phyloP scores from a whole-genome alignment of 2,888 invertebrate species.

The Cheilosia grossa region DNA sequence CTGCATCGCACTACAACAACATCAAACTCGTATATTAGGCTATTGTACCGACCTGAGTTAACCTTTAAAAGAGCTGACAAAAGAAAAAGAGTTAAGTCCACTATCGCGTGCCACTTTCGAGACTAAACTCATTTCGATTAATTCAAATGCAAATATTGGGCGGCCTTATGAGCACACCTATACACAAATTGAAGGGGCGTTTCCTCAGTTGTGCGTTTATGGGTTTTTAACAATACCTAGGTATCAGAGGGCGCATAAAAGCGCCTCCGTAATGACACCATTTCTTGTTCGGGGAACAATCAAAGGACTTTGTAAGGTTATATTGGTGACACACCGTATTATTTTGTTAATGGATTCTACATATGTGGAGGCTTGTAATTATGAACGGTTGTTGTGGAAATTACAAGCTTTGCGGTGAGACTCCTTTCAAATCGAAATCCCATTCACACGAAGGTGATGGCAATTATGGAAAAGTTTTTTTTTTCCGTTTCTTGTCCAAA shows the following conservation, averaged over 20 bases:
- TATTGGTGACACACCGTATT: slow-evolving; percentile 37
- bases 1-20: background rate
- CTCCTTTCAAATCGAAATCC: background rate
- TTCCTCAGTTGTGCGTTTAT: slow-evolving; percentile 13
- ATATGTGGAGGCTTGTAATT: slow-evolving; percentile 60
- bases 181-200: slow-evolving; percentile 23
- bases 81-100: slow-evolving; percentile 38
- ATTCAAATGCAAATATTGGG: slow-evolving; percentile 47
- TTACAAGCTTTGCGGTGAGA: slow-evolving; percentile 23
- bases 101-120: slow-evolving; percentile 42
- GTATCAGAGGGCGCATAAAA: slow-evolving; percentile 2
- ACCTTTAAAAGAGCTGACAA: background rate
- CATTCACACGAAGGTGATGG: slow-evolving; percentile 1
- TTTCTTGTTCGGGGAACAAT: slow-evolving; percentile 41
- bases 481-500: slow-evolving; percentile 35
- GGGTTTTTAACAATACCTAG: slow-evolving; percentile 41
- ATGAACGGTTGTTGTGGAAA: slow-evolving; percentile 55
- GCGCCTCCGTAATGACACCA: background rate
- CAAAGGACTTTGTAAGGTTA: slow-evolving; percentile 53
- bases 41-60: background rate
- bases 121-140: slow-evolving; percentile 52
- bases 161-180: slow-evolving; percentile 38
- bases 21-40: background rate
- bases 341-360: slow-evolving; percentile 54
- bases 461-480: slow-evolving; percentile 18